Base-by-base conservation (phyloP, 2,113 vertebrate genomes). In the Serilophus lunatus region DNA sequence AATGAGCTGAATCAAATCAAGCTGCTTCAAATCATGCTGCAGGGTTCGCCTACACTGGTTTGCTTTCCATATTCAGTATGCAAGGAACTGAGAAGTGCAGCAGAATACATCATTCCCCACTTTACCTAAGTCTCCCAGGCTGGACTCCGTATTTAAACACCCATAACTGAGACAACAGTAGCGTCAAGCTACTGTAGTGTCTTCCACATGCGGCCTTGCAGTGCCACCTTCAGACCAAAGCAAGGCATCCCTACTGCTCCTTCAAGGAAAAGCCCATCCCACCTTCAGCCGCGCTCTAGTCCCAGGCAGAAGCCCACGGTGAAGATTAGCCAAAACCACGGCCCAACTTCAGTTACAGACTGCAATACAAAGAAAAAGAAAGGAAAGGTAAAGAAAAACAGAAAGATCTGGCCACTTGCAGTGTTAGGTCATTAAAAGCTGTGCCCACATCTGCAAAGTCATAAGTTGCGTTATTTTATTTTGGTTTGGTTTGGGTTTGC, bases 171-270 rank as follows among this genome's bases (percentile, higher is more conserved):
- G 33, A 20, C 23, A 40, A 2, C 4, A 15, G 38, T 2, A n/a
- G n/a, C n/a, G n/a, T n/a, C n/a, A n/a, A n/a, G n/a, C n/a, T n/a
- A n/a, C n/a, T n/a, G n/a, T n/a, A 23, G 42, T 3, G 53, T 64
- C 53, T 88, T 71, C 57, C 77, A 86, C 71, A 23, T 14, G 13
- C 28, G 40, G 93, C 85, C 77, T 60, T 68, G 51, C 8, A 76
- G 82, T 92, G 94, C 97, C 96, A 96, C 86, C 96, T 83, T 66
- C 86, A 95, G 96, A 69, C 51, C 75, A 56, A 44, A 76, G 18
- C 9, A 13, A 80, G 65, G 12, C 44, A 59, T 66, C 16, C 31
- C 29, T 1, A 8, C 10, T 25, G 3, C 51, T 53, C 24, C 19
- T 26, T 1, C 22, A 3, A 13, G 57, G 20, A 61, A 23, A 4